A percentile compares a stretch with the other conserved stretches of the same genome.
Conservation (phyloP, 1,140 invertebrate genomes). For the Luehdorfia chinensis region DNA sequence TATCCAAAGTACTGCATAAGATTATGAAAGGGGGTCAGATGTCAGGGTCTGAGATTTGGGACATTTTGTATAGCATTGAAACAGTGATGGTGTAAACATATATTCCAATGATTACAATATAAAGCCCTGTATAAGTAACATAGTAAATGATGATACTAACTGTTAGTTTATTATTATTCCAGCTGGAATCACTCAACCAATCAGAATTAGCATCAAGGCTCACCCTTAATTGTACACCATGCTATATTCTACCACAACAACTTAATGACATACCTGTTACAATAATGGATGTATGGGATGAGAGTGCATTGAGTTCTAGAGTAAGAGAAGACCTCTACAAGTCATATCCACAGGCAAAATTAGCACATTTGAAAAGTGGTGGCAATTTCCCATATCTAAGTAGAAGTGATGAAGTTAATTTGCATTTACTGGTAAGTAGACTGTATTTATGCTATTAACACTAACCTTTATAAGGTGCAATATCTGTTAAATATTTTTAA, state of each 20-base stretch:
- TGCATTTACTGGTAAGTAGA: slow-evolving; percentile 88
- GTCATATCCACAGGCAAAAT: slow-evolving; percentile 91
- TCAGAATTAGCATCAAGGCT: slow-evolving; percentile 90
- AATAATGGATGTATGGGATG: slow-evolving; percentile 94
- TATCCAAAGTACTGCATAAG: too few relatives aligned
- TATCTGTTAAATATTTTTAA: too few relatives aligned
- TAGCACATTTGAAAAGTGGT: slow-evolving; percentile 92
- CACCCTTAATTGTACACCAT: slow-evolving; percentile 91
- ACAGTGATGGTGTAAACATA: too few relatives aligned
- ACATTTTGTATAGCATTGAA: too few relatives aligned
- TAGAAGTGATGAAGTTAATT: slow-evolving; percentile 92
- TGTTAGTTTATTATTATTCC: slow-evolving; percentile 27
- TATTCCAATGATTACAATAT: too few relatives aligned
- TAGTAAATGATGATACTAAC: too few relatives aligned
- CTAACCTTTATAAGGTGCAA: too few relatives aligned
- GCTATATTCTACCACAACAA: slow-evolving; percentile 88
- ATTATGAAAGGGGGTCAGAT: too few relatives aligned
- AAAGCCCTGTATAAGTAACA: too few relatives aligned
- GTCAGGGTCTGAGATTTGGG: too few relatives aligned
- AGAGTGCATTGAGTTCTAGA: slow-evolving; percentile 87
- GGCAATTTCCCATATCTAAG: slow-evolving; percentile 96
- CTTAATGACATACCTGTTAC: slow-evolving; percentile 85
- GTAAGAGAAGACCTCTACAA: slow-evolving; percentile 91
- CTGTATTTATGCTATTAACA: too few relatives aligned
- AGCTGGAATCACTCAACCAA: slow-evolving; percentile 91